Base-by-base conservation (phyloP, 2,888 invertebrate species). In the Idaea aversata region DNA sequence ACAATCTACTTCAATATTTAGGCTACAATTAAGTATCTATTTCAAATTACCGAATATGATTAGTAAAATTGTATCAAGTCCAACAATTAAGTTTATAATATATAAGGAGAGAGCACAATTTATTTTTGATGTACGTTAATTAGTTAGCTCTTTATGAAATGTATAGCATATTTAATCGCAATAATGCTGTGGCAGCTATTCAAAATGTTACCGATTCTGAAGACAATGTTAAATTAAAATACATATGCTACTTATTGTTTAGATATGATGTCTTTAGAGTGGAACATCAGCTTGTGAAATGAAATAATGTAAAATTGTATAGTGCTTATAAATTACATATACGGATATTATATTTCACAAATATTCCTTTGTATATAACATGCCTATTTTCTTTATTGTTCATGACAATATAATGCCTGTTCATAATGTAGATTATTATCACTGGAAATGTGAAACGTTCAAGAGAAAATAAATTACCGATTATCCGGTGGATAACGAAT, bases 401-500 rank as follows among this genome's bases (percentile, higher is more conserved):
- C 80, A 81, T 79, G 88, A 90, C 86, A 88, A 89, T 89, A 88
- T 88, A 86, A 88, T 81, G 91, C 92, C 90, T 91, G 90, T 91
- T 91, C 90, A 88, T 87, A 82, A 83, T 85, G 88, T 90, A 88
- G 88, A 87, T 84, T 87, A 86, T 83, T 87, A 85, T 85, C 85
- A 85, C 83, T 87, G 86, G 88, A 87, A 86, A 88, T 90, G 88
- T 88, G 85, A 87, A 59, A 86, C 77, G 85, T 84, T 88, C 83
- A 83, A 25, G 80, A 78, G 85, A 83, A 86, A 88, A 88, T 91
- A 90, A 91, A 90, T 82, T 83, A 81, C 78, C 82, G 82, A 86
- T 87, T 90, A 90, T 91, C 88, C 87, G 76, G 73, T 87, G 90
- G 91, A 90, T 91, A 88, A 88, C 86, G 84, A 90, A 89, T 89